Base-by-base conservation (phyloP, 2,888 invertebrate species). In the Pinctada fucata region DNA sequence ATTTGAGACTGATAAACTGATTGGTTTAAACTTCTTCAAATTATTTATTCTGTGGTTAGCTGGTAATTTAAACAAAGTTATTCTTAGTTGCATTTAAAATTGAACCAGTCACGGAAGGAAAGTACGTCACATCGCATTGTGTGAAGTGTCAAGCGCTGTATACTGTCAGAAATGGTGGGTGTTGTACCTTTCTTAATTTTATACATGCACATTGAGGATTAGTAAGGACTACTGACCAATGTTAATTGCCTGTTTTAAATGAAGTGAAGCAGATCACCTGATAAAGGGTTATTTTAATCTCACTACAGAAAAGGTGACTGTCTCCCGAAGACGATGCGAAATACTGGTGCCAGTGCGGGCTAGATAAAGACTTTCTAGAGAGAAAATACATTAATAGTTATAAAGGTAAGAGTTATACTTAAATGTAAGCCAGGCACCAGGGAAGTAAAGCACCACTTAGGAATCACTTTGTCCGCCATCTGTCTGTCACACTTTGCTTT, bases 291-390 rank as follows among this genome's bases (percentile, higher is more conserved):
- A 52, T 52, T 8, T 8, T 52, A 52, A 52, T 8, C 58, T 52
- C 58, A 52, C 58, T 52, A 52, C 58, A 52, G 58, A 52, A 10
- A 52, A 52, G 58, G 58, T 10, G 58, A 52, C 58, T 52, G 58
- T 52, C 58, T 52, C 58, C 58, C 58, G 10, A 52, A 52, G 58
- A 52, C 58, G 58, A 52, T 52, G 58, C 58, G 58, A 52, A 52
- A 52, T 52, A 52, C 10, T 52, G 58, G 58, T 52, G 58, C 58
- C 5, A 52, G 58, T 52, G 58, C 10, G 58, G 58, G 58, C 58
- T 10, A 52, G 58, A 52, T 52, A 52, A 52, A 52, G 58, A 52
- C 58, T 52, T 52, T 52, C 58, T 52, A 52, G 58, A 52, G 58
- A 52, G 58, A 52, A 52, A 52, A 52, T 52, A 52, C 10, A 52